phyloP scores from a whole-genome alignment of 2,888 invertebrate genomes.

The Mimas tiliae region DNA sequence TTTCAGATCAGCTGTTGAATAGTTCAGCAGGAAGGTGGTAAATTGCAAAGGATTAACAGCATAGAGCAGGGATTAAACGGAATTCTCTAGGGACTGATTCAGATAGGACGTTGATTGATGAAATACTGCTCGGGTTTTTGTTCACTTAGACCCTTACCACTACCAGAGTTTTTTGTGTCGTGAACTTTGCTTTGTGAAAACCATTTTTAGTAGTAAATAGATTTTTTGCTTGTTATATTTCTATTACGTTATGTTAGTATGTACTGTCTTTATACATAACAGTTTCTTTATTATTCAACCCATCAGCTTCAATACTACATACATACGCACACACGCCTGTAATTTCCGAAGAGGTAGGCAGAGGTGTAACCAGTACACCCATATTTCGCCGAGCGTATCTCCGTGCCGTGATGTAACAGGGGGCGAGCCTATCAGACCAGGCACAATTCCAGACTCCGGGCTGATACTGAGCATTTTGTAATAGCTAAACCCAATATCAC shows the following conservation, averaged over 20 bases:
- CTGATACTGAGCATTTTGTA: too few species aligned
- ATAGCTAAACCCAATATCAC: too few species aligned
- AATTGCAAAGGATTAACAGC: constrained; percentile 39
- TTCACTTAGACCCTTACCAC: constrained; percentile 28
- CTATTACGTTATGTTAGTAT: neutral
- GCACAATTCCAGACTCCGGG: too few species aligned
- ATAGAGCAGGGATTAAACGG: constrained; percentile 39
- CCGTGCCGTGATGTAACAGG: too few species aligned
- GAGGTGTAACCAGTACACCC: too few species aligned
- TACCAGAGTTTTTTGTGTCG: constrained; percentile 16
- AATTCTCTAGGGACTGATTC: constrained; percentile 40
- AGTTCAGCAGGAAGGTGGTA: constrained; percentile 31
- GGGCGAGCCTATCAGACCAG: too few species aligned
- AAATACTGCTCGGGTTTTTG: constrained; percentile 35
- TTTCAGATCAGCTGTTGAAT: constrained; percentile 20
- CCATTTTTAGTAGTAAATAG: neutral
- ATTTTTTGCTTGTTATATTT: neutral
- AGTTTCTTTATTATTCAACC: too few species aligned
- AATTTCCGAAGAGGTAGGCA: too few species aligned
- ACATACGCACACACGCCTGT: too few species aligned
- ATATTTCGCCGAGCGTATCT: too few species aligned
- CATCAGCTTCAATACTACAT: too few species aligned
- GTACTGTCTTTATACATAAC: neutral
- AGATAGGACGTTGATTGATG: constrained; percentile 47
- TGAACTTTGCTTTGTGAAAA: neutral